Base-by-base conservation (phyloP, 2,888 invertebrate genomes). In the Mesorhabditis sp. region DNA sequence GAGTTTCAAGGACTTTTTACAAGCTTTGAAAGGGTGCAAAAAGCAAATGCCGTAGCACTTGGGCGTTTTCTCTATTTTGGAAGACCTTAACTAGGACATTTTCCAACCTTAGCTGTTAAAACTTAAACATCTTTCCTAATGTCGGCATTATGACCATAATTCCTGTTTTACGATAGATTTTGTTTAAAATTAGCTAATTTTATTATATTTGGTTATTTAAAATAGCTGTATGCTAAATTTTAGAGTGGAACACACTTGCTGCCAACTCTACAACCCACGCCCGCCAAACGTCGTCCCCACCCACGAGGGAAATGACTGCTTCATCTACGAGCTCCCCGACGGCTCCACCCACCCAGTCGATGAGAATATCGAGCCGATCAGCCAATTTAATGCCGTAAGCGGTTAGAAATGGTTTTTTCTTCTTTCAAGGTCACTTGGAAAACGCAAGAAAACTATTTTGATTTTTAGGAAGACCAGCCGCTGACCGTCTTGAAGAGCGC, bases 251-350 rank as follows among this genome's bases (percentile, higher is more conserved):
- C 83, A 83, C 75, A 82, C 81, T 45, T 83, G 83, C 72, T 83
- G 83, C 66, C 78, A 80, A 45, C 73, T 83, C 58, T 79, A 75
- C 76, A 81, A 75, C 50, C 76, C 78, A 10, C 73, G 76, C n/a
- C 73, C 73, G 4, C 80, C 77, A 63, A 72, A 71, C 62, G 65
- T 72, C 5, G 76, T 82, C 62, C 76, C 76, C 10, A 79, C 80
- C 7, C 84, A 84, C 67, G 77, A 75, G 42, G 84, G 83, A 42
- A 84, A 84, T 69, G 84, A 84, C 67, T 84, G 84, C 65, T 85
- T 84, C 72, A 81, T 84, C 45, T 84, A 84, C 67, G 83, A 85
- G 67, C 72, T 84, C 65, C 83, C 83, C 28, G 83, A 83, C 69
- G 82, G 82, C 2, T 73, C 77, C 4, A 66, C 73, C 0, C 62